These are phyloP conservation scores for Geotrupes spiniger DNA, from an alignment of 2,888 invertebrate species.

Conservation along the genomic window DNA sequence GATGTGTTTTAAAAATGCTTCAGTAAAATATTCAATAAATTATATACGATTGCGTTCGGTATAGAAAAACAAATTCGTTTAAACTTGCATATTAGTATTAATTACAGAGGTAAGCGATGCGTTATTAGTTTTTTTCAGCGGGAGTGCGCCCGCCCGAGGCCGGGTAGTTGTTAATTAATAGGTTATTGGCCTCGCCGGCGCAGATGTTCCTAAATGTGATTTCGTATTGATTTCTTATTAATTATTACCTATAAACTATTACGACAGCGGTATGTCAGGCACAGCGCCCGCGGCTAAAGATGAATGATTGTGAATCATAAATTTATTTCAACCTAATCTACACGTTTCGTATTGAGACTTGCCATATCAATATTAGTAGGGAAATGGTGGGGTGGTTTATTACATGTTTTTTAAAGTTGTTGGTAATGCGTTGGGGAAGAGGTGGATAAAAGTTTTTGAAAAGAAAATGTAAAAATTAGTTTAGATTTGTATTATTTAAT, in stretches of 20 bases:
- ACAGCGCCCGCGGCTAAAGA: constrained; percentile 8
- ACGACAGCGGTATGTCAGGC: constrained; percentile 15
- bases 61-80: no score
- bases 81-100: constrained; percentile 2
- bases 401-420: no score
- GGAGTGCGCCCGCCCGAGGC: neutral
- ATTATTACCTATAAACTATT: constrained; percentile 24
- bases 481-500: no score
- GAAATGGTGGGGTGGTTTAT: neutral
- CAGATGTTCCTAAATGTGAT: constrained; percentile 27
- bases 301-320: constrained; percentile 18
- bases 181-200: constrained; percentile 26
- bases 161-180: constrained; percentile 23
- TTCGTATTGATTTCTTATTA: constrained; percentile 27
- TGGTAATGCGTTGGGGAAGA: no score
- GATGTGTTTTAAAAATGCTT: no score
- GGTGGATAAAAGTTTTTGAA: no score
- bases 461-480: no score
- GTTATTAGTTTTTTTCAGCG: neutral
- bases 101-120: constrained; percentile 3
- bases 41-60: no score
- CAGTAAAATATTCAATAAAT: no score
- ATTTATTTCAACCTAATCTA: constrained; percentile 11
- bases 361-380: constrained; percentile 1
- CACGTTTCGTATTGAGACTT: constrained; percentile 15